These are phyloP conservation scores for Spea multiplicata DNA, from an alignment of 2,113 vertebrate species.

Conservation along the genomic window DNA sequence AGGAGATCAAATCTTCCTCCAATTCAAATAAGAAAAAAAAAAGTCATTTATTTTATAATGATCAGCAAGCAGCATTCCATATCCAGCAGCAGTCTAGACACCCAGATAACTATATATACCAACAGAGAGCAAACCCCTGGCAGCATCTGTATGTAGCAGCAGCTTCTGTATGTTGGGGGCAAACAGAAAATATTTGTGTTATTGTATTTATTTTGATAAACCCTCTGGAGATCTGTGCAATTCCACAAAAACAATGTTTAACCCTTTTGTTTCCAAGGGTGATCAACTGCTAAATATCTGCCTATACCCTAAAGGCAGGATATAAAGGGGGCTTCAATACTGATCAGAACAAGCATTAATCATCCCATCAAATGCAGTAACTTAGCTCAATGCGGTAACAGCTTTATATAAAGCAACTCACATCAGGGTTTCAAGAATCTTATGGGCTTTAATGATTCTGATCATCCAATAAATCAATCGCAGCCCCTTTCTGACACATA, in stretches of 20 bases:
- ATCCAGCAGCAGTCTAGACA: conserved; percentile 23
- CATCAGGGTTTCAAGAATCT: too few relatives aligned
- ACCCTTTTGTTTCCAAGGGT: not conserved
- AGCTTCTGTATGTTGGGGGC: too few relatives aligned
- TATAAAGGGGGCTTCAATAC: not conserved
- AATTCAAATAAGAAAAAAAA: not conserved
- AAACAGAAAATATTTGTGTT: not conserved
- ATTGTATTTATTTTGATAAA: not conserved
- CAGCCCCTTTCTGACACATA: too few relatives aligned
- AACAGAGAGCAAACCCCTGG: not conserved
- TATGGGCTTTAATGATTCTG: too few relatives aligned
- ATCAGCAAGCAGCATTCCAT: not conserved
- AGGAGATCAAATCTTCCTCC: not conserved
- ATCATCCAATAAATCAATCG: too few relatives aligned
- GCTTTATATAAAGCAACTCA: too few relatives aligned
- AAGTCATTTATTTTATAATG: not conserved
- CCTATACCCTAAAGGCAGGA: not conserved
- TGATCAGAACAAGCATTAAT: not conserved
- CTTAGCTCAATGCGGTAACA: not conserved
- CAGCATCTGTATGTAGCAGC: not conserved
- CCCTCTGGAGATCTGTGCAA: not conserved
- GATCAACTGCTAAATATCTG: not conserved
- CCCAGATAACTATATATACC: not conserved
- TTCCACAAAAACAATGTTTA: not conserved
- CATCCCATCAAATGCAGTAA: conserved; percentile 13